Base-by-base conservation (phyloP, 2,888 invertebrate species). In the Rhagonycha lutea region DNA sequence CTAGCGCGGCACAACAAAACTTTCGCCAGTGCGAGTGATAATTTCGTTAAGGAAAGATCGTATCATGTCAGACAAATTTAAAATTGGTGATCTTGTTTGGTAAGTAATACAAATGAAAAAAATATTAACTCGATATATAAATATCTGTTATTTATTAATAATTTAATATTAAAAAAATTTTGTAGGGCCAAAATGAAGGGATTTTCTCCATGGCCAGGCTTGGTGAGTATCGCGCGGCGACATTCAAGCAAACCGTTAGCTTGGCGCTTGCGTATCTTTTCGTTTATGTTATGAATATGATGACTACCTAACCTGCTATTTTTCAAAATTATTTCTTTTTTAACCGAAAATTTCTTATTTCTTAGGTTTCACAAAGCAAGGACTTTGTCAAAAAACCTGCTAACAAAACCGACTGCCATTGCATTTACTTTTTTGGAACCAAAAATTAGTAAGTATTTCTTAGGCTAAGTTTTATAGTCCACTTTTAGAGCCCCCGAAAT, bases 101-200 rank as follows among this genome's bases (percentile, higher is more conserved):
- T 93, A 89, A 89, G 92, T 65, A 3, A 14, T 12, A 7, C 5
- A 65, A 65, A 24, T 18, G n/a, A 65, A n/a, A n/a, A 65, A 65
- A 65, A 65, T 14, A 24, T 65, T 14, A 24, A 12, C 18, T 65
- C n/a, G 26, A 65, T 7, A 3, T 65, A 5, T 2, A 14, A 24
- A 18, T 65, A 24, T 8, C 12, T 65, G 5, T 8, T 9, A 65
- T 24, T 24, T n/a, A 69, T 23, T 78, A 69, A 61, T 74, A 67
- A 75, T 70, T 67, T 47, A 60, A 68, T 32, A 71, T 18, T 28
- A 14, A 73, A 26, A 14, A 76, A 29, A 74, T 73, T 28, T 92
- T 92, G 82, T 92, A 98, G 98, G 98, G 97, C 98, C 76, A 98
- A 97, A 92, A 97, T 98, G 97, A 98, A 97, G 91, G 96, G 97